Evolutionary conservation across 2,888 invertebrate species (phyloP).

Genomic region (Nowickia ferox): DNA sequence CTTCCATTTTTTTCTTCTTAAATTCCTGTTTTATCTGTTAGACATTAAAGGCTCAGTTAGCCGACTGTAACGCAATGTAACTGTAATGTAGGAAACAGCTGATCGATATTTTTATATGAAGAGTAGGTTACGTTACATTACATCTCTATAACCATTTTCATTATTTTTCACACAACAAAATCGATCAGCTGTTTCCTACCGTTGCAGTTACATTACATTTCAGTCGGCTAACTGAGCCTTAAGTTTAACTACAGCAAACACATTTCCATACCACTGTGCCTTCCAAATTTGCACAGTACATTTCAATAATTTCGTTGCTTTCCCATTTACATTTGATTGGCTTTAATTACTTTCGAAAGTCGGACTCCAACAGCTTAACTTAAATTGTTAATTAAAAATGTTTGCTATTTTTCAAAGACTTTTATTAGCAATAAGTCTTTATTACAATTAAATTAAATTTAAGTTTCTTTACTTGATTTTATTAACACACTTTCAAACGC

Average conservation of each 20-base stretch:
- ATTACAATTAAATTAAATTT: conserved; percentile 9
- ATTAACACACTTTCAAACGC: conserved; percentile 29
- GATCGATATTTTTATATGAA: too few relatives aligned
- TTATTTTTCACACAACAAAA: too few relatives aligned
- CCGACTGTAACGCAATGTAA: too few relatives aligned
- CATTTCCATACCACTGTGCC: conserved; percentile 24
- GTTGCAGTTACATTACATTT: too few relatives aligned
- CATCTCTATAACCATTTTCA: too few relatives aligned
- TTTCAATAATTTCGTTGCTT: conserved; percentile 7
- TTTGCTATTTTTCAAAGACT: conserved; percentile 18
- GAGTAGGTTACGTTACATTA: too few relatives aligned
- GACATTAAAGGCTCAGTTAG: too few relatives aligned
- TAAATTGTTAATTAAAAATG: conserved; percentile 25
- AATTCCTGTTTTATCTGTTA: too few relatives aligned
- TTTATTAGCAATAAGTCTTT: conserved; percentile 45
- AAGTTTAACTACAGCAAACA: background rate
- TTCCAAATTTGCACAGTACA: background rate
- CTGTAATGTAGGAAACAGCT: too few relatives aligned
- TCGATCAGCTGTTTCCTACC: too few relatives aligned
- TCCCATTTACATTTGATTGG: conserved; percentile 43
- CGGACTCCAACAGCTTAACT: conserved; percentile 20
- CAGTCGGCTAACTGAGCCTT: too few relatives aligned
- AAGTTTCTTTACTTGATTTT: background rate
- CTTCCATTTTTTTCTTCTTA: too few relatives aligned
- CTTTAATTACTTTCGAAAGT: conserved; percentile 56